Evolutionary conservation across 2,888 invertebrate genomes (phyloP), one percentile per base, ranked within the genome.

Genomic region (Macrophya alboannulata): DNA sequence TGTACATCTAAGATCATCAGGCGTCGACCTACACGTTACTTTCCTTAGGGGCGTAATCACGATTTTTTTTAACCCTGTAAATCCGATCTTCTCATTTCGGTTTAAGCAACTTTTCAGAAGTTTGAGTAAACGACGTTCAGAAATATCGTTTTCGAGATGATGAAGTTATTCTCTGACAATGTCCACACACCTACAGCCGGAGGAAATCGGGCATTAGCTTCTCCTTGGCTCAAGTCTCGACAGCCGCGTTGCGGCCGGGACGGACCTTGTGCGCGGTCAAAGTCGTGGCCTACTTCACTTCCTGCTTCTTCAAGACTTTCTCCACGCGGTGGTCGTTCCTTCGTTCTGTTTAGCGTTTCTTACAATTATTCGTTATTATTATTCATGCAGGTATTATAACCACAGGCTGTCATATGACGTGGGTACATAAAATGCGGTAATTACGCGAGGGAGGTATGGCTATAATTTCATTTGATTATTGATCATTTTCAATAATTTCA

Each of bases 201-300:
- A 51, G 48, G 31, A 55, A 77, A 77, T 77, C 17, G 76, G 37
- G 31, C n/a, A 51, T 77, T 77, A 51, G 55, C 51, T 77, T 55
- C 55, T 77, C n/a, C 37, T 31, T 17, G 51, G 55, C 77, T 51
- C 51, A 51, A 77, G 77, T 17, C 77, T 37, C 51, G 31, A n/a
- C 77, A 43, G 59, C 25, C 40, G 59, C 48, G 59, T 55, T 55
- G 83, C 65, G 48, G 83, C 68, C 88, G 72, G 92, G 92, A 91
- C 92, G 92, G 93, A 93, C 93, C 93, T 93, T 93, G 93, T 89
- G 91, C 91, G 92, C 93, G 93, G 93, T 93, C 93, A 93, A 93
- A 93, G 93, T 93, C 93, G 92, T 93, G 93, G 91, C 93, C 93
- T 93, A 93, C 93, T 93, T 93, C 91, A 92, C 91, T 92, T 91